Conservation (phyloP, 2,888 invertebrate genomes). For the Pyrochroa serraticornis region DNA sequence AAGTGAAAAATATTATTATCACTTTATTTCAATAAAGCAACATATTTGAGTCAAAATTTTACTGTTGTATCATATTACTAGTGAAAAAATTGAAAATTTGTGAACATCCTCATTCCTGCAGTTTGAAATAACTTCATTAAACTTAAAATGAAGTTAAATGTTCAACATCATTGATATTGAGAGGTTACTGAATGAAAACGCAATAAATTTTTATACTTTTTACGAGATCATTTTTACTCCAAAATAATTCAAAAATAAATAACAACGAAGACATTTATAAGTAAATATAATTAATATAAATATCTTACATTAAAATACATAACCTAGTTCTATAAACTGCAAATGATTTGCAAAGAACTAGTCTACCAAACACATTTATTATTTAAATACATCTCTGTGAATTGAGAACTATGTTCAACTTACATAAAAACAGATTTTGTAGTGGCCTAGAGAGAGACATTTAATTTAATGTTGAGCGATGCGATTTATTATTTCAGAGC, state of each 20-base stretch:
- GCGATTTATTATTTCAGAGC: slow-evolving; percentile 37
- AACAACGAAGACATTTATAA: slow-evolving; percentile 54
- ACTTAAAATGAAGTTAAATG: no score
- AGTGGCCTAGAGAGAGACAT: slow-evolving; percentile 39
- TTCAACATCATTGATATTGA: no score
- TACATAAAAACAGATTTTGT: slow-evolving; percentile 45
- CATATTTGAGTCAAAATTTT: no score
- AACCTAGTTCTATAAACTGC: slow-evolving; percentile 56
- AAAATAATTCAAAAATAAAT: no score
- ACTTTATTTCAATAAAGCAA: no score
- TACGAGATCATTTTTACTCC: no score
- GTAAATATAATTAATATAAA: slow-evolving; percentile 61
- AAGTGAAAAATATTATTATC: no score
- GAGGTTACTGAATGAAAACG: no score
- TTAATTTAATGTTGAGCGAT: slow-evolving; percentile 45
- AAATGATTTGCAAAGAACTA: slow-evolving; percentile 54
- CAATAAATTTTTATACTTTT: not conserved
- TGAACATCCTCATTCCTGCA: no score
- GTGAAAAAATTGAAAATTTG: no score
- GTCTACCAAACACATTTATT: slow-evolving; percentile 56
- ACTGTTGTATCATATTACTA: no score
- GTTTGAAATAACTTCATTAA: no score
- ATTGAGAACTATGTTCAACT: slow-evolving; percentile 53
- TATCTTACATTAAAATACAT: slow-evolving; percentile 61
- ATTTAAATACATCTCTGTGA: slow-evolving; percentile 50